Base-by-base conservation (phyloP, 2,888 invertebrate species). In the Euproctis similis region DNA sequence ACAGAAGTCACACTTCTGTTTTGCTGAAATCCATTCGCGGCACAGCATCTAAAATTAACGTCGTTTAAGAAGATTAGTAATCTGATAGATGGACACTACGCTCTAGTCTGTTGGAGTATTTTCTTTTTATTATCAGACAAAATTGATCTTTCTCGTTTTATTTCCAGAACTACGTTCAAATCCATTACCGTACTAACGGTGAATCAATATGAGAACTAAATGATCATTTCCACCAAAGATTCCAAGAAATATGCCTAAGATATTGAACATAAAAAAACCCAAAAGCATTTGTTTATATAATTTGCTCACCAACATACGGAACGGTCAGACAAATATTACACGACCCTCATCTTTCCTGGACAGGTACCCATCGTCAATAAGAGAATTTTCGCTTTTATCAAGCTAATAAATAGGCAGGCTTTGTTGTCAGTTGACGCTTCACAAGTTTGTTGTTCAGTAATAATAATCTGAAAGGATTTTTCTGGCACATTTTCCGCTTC, bases 381-480 rank as follows among this genome's bases (percentile, higher is more conserved):
- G 30, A 29, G 36, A 42, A 52, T 42, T 48, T 42, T 21, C 28
- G 33, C 12, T 36, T 42, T 33, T 42, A 48, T 45, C 33, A 45
- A 48, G 31, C 24, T 39, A 42, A 40, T 48, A 48, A 51, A 52
- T 48, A 42, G n/a, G 38, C 24, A 19, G 38, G 31, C 34, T 45
- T 48, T 36, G 25, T 39, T 19, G 26, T 5, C 19, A 30, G 30
- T 34, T 45, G 45, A 51, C 36, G 32, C 26, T 37, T 24, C 16
- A 24, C 4, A 11, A 5, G 8, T 14, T 32, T 31, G 13, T 37
- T 36, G 24, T 33, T 33, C 14, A 29, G 18, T 35, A 22, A 35
- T n/a, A n/a, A n/a, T 31, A 34, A 24, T 29, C 10, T 10, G 9
- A 26, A 24, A 26, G 5, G 20, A 21, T 50, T 28, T n/a, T 32